Evolutionary conservation across 1,140 invertebrate species (phyloP).

Genomic region (Tetramorium simillimum): DNA sequence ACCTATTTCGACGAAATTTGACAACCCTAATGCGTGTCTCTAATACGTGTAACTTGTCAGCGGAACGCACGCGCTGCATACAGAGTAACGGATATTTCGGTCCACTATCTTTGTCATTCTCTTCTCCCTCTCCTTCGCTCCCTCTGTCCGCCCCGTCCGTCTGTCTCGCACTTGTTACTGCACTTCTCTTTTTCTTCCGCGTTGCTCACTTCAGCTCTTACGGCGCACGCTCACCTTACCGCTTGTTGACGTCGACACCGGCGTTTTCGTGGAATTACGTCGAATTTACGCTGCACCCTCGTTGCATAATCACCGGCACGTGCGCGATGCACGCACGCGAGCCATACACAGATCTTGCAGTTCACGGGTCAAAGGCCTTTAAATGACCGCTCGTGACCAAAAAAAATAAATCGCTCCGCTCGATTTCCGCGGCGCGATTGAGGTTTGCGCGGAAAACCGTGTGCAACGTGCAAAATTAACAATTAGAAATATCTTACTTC

Average conservation of each 20-base stretch:
- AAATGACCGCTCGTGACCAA: conserved; percentile 35
- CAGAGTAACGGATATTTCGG: conserved; percentile 64
- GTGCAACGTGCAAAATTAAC: neutral
- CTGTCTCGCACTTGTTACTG: neutral
- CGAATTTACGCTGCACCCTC: conserved; percentile 54
- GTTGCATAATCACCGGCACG: conserved; percentile 57
- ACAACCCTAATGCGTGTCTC: conserved; percentile 58
- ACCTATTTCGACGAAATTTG: conserved; percentile 39
- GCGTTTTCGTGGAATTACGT: conserved; percentile 49
- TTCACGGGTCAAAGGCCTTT: conserved; percentile 45
- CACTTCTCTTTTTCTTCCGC: conserved; percentile 34
- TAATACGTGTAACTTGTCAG: neutral
- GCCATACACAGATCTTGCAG: neutral
- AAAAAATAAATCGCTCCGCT: conserved; percentile 6
- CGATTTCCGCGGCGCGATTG: neutral
- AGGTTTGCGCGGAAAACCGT: neutral
- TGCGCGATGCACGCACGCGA: conserved; percentile 40
- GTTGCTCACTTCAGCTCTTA: conserved; percentile 42
- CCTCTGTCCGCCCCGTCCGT: neutral
- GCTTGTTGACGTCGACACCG: conserved; percentile 42
- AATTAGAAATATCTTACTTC: neutral
- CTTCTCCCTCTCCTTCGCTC: neutral
- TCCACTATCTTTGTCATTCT: conserved; percentile 33
- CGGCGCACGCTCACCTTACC: conserved; percentile 56
- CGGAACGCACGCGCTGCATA: conserved; percentile 25